A percentile compares a stretch with the other conserved stretches of the same genome.
These are phyloP conservation scores for Chlamydotis undulata DNA, from an alignment of 2,113 vertebrate species.

Conservation along the genomic window DNA sequence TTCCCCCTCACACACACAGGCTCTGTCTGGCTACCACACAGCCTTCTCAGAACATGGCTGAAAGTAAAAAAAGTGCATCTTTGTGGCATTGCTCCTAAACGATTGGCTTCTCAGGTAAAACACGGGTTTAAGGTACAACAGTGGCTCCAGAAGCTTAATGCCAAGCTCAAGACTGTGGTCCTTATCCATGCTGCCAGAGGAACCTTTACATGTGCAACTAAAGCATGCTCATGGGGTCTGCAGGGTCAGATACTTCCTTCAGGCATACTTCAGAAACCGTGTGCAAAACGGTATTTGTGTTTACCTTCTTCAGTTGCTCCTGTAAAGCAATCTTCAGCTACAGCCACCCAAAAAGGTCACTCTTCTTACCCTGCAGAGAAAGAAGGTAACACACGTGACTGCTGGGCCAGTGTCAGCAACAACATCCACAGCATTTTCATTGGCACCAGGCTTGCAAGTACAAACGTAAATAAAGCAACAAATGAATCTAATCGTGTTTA, in stretches of 20 bases:
- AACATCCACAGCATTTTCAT: conserved; percentile 51
- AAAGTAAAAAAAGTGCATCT: background rate
- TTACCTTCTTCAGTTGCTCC: conserved; percentile 92
- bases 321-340: conserved; percentile 90
- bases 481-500: conserved; percentile 53
- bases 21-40: background rate
- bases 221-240: accelerated
- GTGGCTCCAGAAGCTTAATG: background rate
- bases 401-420: conserved; percentile 65
- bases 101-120: background rate
- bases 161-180: background rate
- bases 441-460: conserved; percentile 54
- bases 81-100: background rate
- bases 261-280: background rate
- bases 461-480: conserved; percentile 66
- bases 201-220: background rate
- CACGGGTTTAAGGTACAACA: accelerated
- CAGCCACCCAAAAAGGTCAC: conserved; percentile 84
- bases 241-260: background rate
- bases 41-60: background rate
- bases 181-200: background rate
- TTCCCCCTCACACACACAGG: background rate
- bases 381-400: conserved; percentile 77
- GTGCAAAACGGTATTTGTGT: conserved; percentile 42
- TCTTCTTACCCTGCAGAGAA: conserved; percentile 89